Percentiles rank a stretch among this genome's conserved stretches.
Evolutionary conservation across 2,113 vertebrate species (phyloP).

Genomic region (Peromyscus polionotus): DNA sequence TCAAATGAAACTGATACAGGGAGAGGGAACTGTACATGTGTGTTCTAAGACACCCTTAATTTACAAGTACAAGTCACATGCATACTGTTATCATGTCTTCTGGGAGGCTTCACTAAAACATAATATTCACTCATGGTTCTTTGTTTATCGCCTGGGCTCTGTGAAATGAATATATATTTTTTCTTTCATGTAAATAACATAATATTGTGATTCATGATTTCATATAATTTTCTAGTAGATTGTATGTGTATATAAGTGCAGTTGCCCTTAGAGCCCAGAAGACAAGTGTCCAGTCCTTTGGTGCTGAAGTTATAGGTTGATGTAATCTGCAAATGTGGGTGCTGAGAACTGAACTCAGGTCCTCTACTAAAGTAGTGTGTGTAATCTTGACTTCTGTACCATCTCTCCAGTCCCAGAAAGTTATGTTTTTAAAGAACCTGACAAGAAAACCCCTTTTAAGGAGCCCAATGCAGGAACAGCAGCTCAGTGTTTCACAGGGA

Average conservation of each 20-base stretch:
- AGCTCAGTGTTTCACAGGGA: background rate
- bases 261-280: background rate
- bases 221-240: background rate
- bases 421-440: background rate
- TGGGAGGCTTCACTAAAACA: background rate
- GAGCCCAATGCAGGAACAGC: background rate
- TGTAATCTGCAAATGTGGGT: background rate
- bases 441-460: background rate
- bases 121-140: background rate
- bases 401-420: background rate
- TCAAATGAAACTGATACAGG: background rate
- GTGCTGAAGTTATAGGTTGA: background rate
- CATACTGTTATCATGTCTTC: background rate
- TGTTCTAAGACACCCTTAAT: background rate
- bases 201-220: conserved; percentile 24
- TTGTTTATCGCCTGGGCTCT: background rate
- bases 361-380: background rate
- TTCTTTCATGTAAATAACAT: conserved; percentile 8
- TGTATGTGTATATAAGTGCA: background rate
- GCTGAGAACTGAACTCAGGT: background rate
- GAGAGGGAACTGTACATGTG: background rate
- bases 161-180: background rate
- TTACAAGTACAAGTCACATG: background rate
- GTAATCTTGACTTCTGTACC: background rate
- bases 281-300: background rate